Base-by-base conservation (phyloP, 2,113 vertebrate species). In the Cinclus cinclus region DNA sequence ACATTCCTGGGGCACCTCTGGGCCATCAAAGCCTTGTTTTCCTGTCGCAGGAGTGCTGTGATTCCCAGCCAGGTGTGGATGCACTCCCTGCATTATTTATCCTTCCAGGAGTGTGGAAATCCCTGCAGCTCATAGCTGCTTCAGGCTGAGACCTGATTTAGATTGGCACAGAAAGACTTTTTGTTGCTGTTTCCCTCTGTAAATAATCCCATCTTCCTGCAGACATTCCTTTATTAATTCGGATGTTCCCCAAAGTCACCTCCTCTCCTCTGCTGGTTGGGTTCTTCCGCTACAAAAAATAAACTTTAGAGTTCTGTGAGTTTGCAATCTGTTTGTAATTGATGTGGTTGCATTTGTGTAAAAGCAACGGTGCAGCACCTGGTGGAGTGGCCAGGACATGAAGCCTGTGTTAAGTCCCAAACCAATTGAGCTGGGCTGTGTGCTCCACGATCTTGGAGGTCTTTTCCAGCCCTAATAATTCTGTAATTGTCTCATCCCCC, bases 371-470 rank as follows among this genome's bases (percentile, higher is more conserved):
- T 10, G 19, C 37, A 18, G 19, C 39, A 37, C 17, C 24, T n/a
- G 27, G 10, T 42, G 58, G 42, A 60, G 41, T 1, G 23, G 22
- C 37, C 62, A 42, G 23, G 13, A 13, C 35, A 6, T 2, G 5
- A 6, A 41, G 30, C 1, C 24, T 8, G 17, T 2, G 6, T 44
- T 19, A 65, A 62, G 58, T 25, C 55, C 7, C 67, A 20, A 0
- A 0, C 4, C 23, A 1, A 4, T 13, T 47, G 18, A 37, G 46
- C 14, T 81, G 81, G 2, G 65, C 20, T 19, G 3, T 4, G 10
- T 2, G 11, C 33, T 41, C 5, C n/a, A 23, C 35, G 39, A 35
- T 15, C n/a, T 30, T 22, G 30, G 62, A 25, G 33, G 1, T 5
- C 7, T 55, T 47, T 55, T 35, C 30, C 62, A 22, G 47, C 47